phyloP scores from a whole-genome alignment of 2,888 invertebrate genomes.

The Cosmorhoe ocellata region DNA sequence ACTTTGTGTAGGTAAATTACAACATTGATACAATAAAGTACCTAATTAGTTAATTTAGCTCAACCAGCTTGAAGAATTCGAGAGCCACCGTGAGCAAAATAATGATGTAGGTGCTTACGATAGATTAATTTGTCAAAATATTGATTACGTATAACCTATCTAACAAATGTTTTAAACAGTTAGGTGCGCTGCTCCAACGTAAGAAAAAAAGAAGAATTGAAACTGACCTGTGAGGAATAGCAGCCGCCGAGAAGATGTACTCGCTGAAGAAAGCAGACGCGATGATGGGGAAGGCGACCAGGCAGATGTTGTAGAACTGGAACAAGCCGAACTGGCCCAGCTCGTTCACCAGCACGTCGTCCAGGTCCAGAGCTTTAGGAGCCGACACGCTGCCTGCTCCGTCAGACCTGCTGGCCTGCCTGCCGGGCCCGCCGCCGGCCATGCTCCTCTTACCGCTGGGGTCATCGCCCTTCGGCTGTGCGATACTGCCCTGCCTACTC shows the following conservation, averaged over 20 bases:
- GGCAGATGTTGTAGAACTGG: conserved; percentile 82
- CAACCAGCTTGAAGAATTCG: too few species aligned
- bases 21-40: too few species aligned
- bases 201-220: too few species aligned
- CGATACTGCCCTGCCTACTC: conserved; percentile 25
- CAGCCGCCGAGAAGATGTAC: conserved; percentile 87
- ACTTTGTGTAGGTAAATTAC: too few species aligned
- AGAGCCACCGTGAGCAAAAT: too few species aligned
- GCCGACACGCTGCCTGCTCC: conserved; percentile 33
- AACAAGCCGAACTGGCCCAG: conserved; percentile 85
- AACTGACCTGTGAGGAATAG: conserved; percentile 85
- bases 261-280: conserved; percentile 85
- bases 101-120: too few species aligned
- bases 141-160: too few species aligned
- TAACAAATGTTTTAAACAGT: too few species aligned
- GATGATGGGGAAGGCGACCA: conserved; percentile 84
- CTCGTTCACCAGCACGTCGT: conserved; percentile 75
- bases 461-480: conserved; percentile 1
- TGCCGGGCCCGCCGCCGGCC: conserved; percentile 4
- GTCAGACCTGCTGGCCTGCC: not conserved
- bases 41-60: too few species aligned
- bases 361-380: conserved; percentile 60
- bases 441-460: conserved; percentile 21
- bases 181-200: too few species aligned
- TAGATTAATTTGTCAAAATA: too few species aligned